A percentile compares a stretch with the other conserved stretches of the same genome.
Evolutionary conservation across 1,140 invertebrate genomes (phyloP).

Genomic region (Stenopsyche tienmushanensis): DNA sequence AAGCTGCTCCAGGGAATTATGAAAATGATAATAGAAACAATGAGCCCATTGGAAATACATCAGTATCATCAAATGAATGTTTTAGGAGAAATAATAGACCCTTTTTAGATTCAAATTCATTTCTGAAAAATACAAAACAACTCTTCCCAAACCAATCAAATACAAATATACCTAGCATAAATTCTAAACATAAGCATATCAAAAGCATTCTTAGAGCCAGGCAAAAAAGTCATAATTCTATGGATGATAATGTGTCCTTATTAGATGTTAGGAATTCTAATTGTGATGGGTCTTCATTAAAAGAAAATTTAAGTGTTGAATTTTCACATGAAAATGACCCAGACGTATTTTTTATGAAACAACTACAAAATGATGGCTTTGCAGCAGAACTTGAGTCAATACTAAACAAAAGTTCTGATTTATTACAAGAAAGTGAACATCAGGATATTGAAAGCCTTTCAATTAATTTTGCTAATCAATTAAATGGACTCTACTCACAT

Average conservation of each 20-base stretch:
- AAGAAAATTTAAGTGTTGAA: too few species aligned
- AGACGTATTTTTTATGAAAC: neutral
- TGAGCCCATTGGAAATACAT: neutral
- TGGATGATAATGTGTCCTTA: too few species aligned
- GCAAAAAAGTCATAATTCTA: too few species aligned
- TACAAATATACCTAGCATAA: too few species aligned
- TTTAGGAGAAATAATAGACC: neutral
- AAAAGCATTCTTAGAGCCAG: too few species aligned
- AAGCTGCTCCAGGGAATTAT: too few species aligned
- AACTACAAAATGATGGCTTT: neutral
- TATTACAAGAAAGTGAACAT: neutral
- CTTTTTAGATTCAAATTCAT: neutral
- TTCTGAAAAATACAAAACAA: neutral
- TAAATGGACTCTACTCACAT: neutral
- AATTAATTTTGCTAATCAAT: neutral
- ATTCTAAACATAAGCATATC: too few species aligned
- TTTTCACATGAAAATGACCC: too few species aligned
- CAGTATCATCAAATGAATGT: neutral
- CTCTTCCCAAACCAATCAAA: too few species aligned
- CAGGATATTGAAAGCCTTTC: neutral
- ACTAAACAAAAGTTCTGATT: neutral
- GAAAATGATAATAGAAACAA: neutral
- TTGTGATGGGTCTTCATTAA: too few species aligned
- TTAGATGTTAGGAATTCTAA: too few species aligned
- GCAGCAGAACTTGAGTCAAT: neutral